Evolutionary conservation across 2,797 vertebrate species (phyloP), one percentile per base, ranked within the genome.

Genomic region (Leuciscus waleckii): DNA sequence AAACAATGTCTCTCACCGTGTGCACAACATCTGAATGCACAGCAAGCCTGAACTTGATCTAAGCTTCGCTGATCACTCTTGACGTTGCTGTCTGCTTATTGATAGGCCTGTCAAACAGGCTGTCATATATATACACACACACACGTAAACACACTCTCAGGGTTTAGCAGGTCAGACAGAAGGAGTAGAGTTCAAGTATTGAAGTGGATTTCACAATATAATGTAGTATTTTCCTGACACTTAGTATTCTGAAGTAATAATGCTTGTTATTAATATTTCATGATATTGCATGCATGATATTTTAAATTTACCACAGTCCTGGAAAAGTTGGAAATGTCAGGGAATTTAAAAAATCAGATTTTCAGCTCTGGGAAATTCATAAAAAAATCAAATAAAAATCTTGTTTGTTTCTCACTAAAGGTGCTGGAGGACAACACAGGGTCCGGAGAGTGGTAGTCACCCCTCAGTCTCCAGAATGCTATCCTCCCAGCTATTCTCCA

Each of bases 391-490:
- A 51, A 7, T 0, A 41, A 41, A 0, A 19, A 23, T 39, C 11
- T 4, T 70, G 4, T 63, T 0, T 77, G 37, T 19, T 75, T 76
- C 8, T 68, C 35, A 63, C 19, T 58, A 2, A 85, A 99, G 98
- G 98, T 99, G 91, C 94, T 99, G 90, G 98, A 99, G 93, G 98
- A 99, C 88, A 98, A 94, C 94, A 98, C 97, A 1, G 98, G 26
- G 98, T 99, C 68, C 96, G 98, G 37, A 94, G 98, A 88, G 98
- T 99, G 91, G 98, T 99, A 85, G 98, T 99, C 77, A 99, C 98
- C 51, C 98, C 98, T 3, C 98, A 99, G 91, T 98, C 98, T 89
- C 98, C 97, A 0, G 98, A 99, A 88, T 99, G 98, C 91, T 99
- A 98, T 86, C 97, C 98, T 35, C 97, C 97, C 67, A 98, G 97